Evolutionary conservation across 2,888 invertebrate species (phyloP).

Genomic region (Allygus modestus): DNA sequence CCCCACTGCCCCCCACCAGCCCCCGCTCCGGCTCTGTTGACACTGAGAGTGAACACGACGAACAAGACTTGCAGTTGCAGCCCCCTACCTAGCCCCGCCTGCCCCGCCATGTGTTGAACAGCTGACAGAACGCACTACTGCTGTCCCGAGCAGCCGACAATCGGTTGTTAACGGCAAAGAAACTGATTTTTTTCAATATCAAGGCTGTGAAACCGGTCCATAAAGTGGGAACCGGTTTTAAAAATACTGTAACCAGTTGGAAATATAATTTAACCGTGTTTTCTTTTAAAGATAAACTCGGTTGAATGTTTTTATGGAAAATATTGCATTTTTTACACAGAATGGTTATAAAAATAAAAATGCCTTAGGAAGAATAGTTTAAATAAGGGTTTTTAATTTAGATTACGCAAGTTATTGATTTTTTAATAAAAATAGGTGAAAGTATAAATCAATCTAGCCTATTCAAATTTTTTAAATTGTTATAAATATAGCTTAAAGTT

Average conservation of each 20-base stretch:
- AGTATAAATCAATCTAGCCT: too few species aligned
- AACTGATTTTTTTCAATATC: conserved; percentile 12
- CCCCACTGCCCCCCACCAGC: conserved; percentile 72
- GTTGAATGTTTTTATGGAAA: not conserved
- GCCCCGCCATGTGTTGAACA: conserved; percentile 1
- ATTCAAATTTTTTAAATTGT: too few species aligned
- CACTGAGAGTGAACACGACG: conserved; percentile 78
- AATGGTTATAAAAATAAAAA: too few species aligned
- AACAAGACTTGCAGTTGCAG: conserved; percentile 67
- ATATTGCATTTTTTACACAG: conserved; percentile 3
- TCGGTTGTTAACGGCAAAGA: not conserved
- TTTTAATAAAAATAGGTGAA: too few species aligned
- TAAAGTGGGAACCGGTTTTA: not conserved
- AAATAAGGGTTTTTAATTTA: too few species aligned
- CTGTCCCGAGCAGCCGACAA: not conserved
- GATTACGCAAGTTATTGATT: too few species aligned
- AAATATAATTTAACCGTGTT: not conserved
- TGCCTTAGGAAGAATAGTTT: too few species aligned
- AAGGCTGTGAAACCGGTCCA: conserved; percentile 18
- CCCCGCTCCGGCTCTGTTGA: conserved; percentile 74
- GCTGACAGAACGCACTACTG: conserved; percentile 12
- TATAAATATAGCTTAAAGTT: too few species aligned
- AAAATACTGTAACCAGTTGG: not conserved
- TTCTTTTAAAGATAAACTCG: not conserved
- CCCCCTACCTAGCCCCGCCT: conserved; percentile 70